A percentile compares a stretch with the other conserved stretches of the same genome.
Evolutionary conservation across 2,888 invertebrate genomes (phyloP).

Genomic region (Dorcus hopei): DNA sequence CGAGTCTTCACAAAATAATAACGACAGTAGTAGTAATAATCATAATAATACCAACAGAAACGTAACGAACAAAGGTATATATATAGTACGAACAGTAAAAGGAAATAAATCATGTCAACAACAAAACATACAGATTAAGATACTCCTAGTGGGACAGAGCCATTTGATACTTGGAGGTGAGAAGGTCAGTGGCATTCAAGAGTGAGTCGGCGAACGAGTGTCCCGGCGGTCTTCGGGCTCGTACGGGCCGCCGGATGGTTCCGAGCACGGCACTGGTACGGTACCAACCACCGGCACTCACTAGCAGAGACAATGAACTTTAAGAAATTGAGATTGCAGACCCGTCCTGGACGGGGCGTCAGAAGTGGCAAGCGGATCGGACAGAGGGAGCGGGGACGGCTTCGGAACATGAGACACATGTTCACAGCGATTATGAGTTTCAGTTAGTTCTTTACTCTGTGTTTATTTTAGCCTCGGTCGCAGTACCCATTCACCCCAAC

Average conservation of each 20-base stretch:
- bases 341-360: conserved; percentile 30
- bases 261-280: conserved; percentile 19
- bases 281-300: conserved; percentile 23
- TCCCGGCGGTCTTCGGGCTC: conserved; percentile 20
- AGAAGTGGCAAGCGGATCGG: conserved; percentile 32
- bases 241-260: conserved; percentile 13
- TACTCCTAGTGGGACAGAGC: conserved; percentile 54
- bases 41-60: conserved; percentile 10
- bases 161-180: conserved; percentile 59
- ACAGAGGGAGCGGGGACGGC: conserved; percentile 25
- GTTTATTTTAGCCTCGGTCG: conserved; percentile 45
- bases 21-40: conserved; percentile 16
- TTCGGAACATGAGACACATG: conserved; percentile 34
- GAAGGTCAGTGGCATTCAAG: conserved; percentile 49
- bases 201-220: conserved; percentile 42
- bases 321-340: conserved; percentile 21
- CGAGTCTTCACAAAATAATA: conserved; percentile 41
- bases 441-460: conserved; percentile 25
- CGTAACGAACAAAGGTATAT: conserved; percentile 22
- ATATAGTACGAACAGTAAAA: conserved; percentile 29
- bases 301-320: conserved; percentile 22
- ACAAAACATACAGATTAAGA: conserved; percentile 52
- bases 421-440: conserved; percentile 35
- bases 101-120: conserved; percentile 49
- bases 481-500: conserved; percentile 21